Evolutionary conservation across 2,113 vertebrate species (phyloP).

Genomic region (Vicugna pacos): DNA sequence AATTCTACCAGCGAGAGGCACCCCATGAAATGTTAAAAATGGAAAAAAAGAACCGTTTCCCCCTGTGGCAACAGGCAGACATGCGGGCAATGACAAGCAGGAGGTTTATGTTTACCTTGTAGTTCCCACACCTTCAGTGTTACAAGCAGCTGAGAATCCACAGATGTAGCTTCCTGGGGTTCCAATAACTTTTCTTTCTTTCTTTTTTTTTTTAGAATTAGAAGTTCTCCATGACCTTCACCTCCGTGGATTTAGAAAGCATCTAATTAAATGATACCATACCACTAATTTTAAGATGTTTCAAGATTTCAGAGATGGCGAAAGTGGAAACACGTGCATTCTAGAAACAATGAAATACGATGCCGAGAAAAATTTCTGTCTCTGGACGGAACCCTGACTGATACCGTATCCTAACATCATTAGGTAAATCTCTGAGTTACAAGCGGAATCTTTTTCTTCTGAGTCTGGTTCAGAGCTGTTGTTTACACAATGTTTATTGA

Average conservation of each 20-base stretch:
- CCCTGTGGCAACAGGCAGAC: background rate
- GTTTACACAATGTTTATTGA: background rate
- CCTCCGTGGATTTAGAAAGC: background rate
- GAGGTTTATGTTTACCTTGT: background rate
- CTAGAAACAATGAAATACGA: background rate
- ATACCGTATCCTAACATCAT: background rate
- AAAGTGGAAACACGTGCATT: background rate
- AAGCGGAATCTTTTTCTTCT: background rate
- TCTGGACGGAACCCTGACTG: background rate
- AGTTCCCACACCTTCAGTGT: background rate
- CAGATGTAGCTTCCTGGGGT: background rate
- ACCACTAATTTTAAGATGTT: background rate
- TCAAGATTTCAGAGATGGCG: background rate
- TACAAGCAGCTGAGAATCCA: background rate
- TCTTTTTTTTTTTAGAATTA: background rate
- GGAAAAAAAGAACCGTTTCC: background rate
- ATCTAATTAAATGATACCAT: background rate
- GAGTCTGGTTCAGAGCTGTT: background rate
- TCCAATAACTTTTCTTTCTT: background rate
- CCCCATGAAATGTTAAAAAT: background rate
- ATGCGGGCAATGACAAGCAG: rapidly evolving
- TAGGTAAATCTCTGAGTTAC: background rate
- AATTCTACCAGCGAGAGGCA: background rate
- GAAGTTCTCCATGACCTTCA: constrained; percentile 15
- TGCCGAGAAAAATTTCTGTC: background rate